These are phyloP conservation scores for Nanorana parkeri DNA, from an alignment of 2,113 vertebrate genomes.

Conservation along the genomic window DNA sequence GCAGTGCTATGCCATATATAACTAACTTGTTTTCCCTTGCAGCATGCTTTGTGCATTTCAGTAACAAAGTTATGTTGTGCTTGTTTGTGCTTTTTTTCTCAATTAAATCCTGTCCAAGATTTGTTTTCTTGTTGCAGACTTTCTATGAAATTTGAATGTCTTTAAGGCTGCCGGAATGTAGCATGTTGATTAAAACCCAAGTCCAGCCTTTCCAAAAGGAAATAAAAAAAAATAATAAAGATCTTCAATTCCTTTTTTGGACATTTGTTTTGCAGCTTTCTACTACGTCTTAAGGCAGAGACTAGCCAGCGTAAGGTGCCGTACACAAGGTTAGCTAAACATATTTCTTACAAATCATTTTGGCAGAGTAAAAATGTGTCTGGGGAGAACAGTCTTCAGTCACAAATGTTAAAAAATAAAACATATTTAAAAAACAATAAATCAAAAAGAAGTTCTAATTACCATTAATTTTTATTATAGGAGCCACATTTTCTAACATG, in stretches of 20 bases:
- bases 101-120: slow-evolving; percentile 76
- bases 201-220: slow-evolving; percentile 78
- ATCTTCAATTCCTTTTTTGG: slow-evolving; percentile 87
- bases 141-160: slow-evolving; percentile 77
- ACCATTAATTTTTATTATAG: too few species aligned
- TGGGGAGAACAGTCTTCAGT: slow-evolving; percentile 72
- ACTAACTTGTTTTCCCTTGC: slow-evolving; percentile 63
- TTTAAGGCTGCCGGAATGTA: slow-evolving; percentile 82
- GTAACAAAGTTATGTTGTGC: slow-evolving; percentile 67
- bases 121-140: slow-evolving; percentile 79
- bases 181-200: slow-evolving; percentile 79
- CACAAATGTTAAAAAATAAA: slow-evolving; percentile 61
- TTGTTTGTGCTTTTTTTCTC: slow-evolving; percentile 36
- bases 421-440: neutral
- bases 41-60: slow-evolving; percentile 64
- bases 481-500: too few species aligned
- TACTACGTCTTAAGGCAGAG: slow-evolving; percentile 98
- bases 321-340: slow-evolving; percentile 95
- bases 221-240: slow-evolving; percentile 68
- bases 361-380: slow-evolving; percentile 68
- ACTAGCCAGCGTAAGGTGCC: slow-evolving; percentile 97
- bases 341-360: slow-evolving; percentile 89
- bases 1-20: slow-evolving; percentile 66
- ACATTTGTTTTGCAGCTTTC: slow-evolving; percentile 99
- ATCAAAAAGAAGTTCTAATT: too few species aligned